Base-by-base conservation (phyloP, 2,888 invertebrate species). In the Mechanitis mazaeus region DNA sequence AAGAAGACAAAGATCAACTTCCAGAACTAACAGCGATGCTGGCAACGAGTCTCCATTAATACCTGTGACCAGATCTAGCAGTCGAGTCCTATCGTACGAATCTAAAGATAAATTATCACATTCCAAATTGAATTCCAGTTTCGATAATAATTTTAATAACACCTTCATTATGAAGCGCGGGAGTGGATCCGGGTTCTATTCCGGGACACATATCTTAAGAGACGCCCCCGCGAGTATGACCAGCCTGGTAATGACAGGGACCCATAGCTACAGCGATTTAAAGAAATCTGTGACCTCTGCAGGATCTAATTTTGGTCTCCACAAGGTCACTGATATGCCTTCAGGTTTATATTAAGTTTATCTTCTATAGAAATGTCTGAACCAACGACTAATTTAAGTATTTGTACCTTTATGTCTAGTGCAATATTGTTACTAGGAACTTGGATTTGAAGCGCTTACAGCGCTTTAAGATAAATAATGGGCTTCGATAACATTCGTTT, bases 241-340 rank as follows among this genome's bases (percentile, higher is more conserved):
- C 3, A 91, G 88, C 68, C 76, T 91, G 38, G 88, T 87, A 0
- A 79, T 85, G 73, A 85, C 75, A 1, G 88, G 89, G 9, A 84
- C 88, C 1, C 86, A 87, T 58, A 85, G 87, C 58, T 90, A 87
- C 55, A 81, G 84, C 28, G 91, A 91, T 71, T 75, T 88, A 60
- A 88, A 90, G 68, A 81, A 87, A 68, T 85, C 84, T 3, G 68
- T 90, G 6, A 87, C 89, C 0, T 86, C 87, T 0, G 80, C 83
- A 64, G 85, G 85, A 20, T 80, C 83, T 53, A 80, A 72, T 67
- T 85, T 82, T 64, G 91, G 93, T 38, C 78, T 86, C 45, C 91
- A 92, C 60, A 94, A 94, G 87, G 90, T 94, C 9, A 94, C 94
- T 4, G 94, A 94, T 77, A 92, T 94, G 83, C 94, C 94, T 68